Base-by-base conservation (phyloP, 2,797 vertebrate genomes). In the Hippocampus kuda region DNA sequence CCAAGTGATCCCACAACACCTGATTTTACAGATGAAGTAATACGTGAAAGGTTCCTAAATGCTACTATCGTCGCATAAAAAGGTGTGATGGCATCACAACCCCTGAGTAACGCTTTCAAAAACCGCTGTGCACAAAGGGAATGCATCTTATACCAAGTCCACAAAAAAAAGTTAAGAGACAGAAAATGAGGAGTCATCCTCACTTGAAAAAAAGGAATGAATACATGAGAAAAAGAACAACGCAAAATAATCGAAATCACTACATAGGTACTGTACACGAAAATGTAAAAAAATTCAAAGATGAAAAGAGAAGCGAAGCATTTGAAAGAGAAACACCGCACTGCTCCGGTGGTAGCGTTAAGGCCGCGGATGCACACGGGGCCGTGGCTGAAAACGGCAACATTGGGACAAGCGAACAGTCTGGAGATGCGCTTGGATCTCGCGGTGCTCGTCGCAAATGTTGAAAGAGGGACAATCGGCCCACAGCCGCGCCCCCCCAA, bases 171-270 rank as follows among this genome's bases (percentile, higher is more conserved):
- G 27, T 64, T 24, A 81, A 80, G 3, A 77, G 81, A 48, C 70
- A 74, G 70, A 81, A 85, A 83, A 78, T 62, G 56, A 81, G 69
- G 57, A 18, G 48, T 68, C 51, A 60, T 76, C 70, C 79, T 84
- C 78, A 79, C 64, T 73, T 74, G 66, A 68, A 70, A 68, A 69
- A 66, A 67, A 61, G n/a, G 67, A 70, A 72, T 72, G 65, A 82
- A 75, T 78, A 81, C 67, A 67, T 73, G 75, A 84, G 65, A 61
- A 63, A 24, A 73, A 72, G 62, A 79, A 85, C 78, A 79, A 64
- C 75, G 54, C 68, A 84, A 87, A 89, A 90, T 83, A 85, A 89
- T 88, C 83, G 87, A 80, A 80, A 81, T 72, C 89, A 90, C 81
- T 88, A 88, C 83, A 90, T 77, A 79, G 80, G 79, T 81, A 61